Conservation (phyloP, 2,113 vertebrate species). For the Plestiodon gilberti region DNA sequence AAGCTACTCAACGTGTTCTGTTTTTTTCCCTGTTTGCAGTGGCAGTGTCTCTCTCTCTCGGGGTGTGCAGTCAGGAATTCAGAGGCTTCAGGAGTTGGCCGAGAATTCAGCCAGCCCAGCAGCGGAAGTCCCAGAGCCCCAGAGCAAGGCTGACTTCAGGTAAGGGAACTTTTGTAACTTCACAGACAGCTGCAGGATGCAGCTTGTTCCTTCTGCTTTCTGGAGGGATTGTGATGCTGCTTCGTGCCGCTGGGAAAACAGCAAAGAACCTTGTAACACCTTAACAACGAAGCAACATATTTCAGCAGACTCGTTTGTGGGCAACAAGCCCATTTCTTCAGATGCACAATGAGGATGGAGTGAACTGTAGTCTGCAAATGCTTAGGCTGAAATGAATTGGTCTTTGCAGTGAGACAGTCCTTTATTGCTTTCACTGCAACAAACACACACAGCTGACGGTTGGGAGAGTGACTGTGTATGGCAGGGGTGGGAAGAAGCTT, state of each 20-base stretch:
- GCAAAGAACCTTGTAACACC: too few species aligned
- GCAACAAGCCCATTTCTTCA: too few species aligned
- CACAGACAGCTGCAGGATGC: background rate
- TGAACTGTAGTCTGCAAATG: too few species aligned
- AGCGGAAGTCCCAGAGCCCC: background rate
- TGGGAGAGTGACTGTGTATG: too few species aligned
- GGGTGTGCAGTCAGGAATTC: constrained; percentile 47
- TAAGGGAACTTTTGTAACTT: constrained; percentile 23
- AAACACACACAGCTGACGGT: too few species aligned
- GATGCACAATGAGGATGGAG: too few species aligned
- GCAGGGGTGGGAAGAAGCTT: too few species aligned
- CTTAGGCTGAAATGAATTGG: too few species aligned
- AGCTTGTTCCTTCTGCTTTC: background rate
- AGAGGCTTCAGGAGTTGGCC: constrained; percentile 26
- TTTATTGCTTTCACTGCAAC: too few species aligned
- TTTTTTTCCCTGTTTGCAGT: background rate
- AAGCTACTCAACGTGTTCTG: background rate
- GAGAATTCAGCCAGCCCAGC: background rate
- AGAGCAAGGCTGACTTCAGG: constrained; percentile 67
- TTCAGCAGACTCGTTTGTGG: too few species aligned
- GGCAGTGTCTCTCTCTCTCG: background rate
- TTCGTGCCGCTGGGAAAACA: background rate
- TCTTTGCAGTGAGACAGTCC: background rate
- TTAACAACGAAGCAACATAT: too few species aligned
- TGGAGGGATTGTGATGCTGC: background rate